Conservation (phyloP, 2,888 invertebrate genomes). For the Chirona hameri region DNA sequence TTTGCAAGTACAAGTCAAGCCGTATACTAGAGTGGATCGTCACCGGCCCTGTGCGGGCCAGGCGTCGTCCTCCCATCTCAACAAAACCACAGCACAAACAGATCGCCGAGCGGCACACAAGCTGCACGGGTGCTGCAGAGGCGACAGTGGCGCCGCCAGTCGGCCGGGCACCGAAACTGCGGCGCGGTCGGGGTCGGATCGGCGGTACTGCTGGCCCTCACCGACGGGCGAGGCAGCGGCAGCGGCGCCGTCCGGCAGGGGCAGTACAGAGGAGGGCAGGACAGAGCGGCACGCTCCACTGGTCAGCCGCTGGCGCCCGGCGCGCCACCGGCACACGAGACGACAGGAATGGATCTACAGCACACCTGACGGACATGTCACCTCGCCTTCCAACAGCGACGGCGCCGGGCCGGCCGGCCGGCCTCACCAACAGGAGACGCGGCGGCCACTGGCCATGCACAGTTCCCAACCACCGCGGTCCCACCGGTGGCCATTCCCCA, state of each 20-base stretch:
- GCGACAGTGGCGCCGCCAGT: not conserved
- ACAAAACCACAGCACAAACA: not conserved
- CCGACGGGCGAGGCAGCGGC: not conserved
- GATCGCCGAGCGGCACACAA: not conserved
- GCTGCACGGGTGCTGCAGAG: not conserved
- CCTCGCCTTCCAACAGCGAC: not conserved
- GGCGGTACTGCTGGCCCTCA: not conserved
- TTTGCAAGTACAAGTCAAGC: conserved; percentile 27
- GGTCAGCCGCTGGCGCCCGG: not conserved
- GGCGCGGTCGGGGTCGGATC: not conserved
- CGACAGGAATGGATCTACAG: not conserved
- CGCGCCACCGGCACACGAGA: not conserved
- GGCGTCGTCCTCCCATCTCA: not conserved
- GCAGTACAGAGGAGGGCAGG: not conserved
- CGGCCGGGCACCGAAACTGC: not conserved
- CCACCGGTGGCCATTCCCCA: too few species aligned
- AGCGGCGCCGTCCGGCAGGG: not conserved
- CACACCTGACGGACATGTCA: not conserved
- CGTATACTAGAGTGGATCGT: not conserved
- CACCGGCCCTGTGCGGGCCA: not conserved
- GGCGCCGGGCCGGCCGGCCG: not conserved
- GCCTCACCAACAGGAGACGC: not conserved
- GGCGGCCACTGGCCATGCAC: not conserved
- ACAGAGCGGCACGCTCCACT: not conserved
- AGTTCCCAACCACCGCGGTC: too few species aligned